Evolutionary conservation across 2,888 invertebrate genomes (phyloP).

Genomic region (Cheilosia grossa): DNA sequence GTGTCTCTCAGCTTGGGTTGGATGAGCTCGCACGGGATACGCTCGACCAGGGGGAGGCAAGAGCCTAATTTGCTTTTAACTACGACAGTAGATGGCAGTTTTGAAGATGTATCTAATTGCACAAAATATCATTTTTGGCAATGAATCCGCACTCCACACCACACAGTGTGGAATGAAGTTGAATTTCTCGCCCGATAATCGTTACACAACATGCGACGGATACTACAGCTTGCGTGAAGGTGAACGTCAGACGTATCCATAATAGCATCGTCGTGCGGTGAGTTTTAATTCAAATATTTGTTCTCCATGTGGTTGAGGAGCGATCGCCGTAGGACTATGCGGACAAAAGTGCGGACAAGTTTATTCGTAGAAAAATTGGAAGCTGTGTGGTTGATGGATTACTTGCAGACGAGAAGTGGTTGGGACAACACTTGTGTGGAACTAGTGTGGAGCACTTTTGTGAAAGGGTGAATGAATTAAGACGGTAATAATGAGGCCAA

Average conservation of each 20-base stretch:
- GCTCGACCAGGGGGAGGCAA: background rate
- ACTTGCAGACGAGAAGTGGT: constrained; percentile 11
- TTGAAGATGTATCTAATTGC: constrained; percentile 44
- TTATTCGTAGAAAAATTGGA: background rate
- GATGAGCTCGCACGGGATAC: background rate
- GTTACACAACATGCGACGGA: constrained; percentile 9
- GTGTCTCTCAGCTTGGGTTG: background rate
- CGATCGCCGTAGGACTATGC: background rate
- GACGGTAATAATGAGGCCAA: background rate
- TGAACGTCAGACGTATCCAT: constrained; percentile 10
- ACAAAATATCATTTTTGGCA: constrained; percentile 4
- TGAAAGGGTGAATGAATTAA: background rate
- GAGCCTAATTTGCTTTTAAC: constrained; percentile 63
- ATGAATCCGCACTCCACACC: constrained; percentile 6
- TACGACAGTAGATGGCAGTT: constrained; percentile 49
- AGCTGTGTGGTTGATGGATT: constrained; percentile 34
- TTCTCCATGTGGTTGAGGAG: constrained; percentile 22
- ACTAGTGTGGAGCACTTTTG: background rate
- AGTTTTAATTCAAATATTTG: constrained; percentile 42
- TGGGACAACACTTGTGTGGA: constrained; percentile 20
- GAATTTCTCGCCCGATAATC: background rate
- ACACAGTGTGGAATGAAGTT: background rate
- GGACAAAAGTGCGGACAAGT: constrained; percentile 15
- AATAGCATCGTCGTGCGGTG: constrained; percentile 10
- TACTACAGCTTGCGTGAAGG: constrained; percentile 36